Evolutionary conservation across 2,113 vertebrate genomes (phyloP).

Genomic region (Glareola pratincola): DNA sequence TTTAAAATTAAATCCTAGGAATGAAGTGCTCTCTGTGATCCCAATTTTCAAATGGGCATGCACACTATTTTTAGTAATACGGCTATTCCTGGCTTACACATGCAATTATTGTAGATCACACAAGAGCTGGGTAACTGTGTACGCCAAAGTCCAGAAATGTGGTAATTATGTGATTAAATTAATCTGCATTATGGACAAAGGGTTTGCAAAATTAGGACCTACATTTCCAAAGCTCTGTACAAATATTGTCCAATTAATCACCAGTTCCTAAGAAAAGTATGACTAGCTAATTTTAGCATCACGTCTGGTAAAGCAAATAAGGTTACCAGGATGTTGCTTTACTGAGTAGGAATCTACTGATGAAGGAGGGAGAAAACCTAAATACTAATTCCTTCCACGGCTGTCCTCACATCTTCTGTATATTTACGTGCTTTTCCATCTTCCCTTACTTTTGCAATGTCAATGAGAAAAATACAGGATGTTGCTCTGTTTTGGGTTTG

Average conservation of each 20-base stretch:
- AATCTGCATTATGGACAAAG: constrained; percentile 50
- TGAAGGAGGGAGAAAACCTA: background rate
- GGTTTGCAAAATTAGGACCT: constrained; percentile 58
- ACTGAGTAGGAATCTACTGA: background rate
- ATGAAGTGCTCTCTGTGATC: background rate
- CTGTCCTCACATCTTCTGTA: background rate
- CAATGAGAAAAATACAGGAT: background rate
- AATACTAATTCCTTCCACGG: background rate
- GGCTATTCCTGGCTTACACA: background rate
- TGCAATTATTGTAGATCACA: constrained; percentile 10
- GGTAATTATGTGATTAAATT: constrained; percentile 61
- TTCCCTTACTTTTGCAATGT: background rate
- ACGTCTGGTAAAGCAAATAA: constrained; percentile 37
- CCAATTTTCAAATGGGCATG: background rate
- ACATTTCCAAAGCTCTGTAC: constrained; percentile 54
- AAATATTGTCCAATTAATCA: constrained; percentile 67
- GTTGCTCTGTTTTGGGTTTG: background rate
- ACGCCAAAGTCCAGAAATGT: constrained; percentile 30
- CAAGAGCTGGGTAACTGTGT: background rate
- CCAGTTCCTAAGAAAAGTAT: constrained; percentile 24
- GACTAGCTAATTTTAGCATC: constrained; percentile 35
- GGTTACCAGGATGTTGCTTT: background rate
- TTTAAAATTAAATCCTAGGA: background rate
- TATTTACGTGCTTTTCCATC: background rate
- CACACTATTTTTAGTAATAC: background rate